Percentiles rank a stretch among this genome's conserved stretches.
phyloP scores from a whole-genome alignment of 1,140 invertebrate species.

The Drosophila nebulosa region DNA sequence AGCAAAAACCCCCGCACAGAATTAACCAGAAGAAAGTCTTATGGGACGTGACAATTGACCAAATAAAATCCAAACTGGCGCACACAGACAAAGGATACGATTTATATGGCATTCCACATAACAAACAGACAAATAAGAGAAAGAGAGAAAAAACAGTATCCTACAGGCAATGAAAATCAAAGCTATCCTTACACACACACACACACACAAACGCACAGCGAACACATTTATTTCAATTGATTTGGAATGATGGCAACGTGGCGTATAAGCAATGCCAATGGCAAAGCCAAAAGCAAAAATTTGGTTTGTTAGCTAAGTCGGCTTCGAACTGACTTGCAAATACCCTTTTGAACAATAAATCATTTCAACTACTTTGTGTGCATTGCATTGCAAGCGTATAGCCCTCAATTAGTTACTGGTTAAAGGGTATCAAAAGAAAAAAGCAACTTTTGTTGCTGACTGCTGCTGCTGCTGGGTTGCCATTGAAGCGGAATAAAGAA shows the following conservation, averaged over 20 bases:
- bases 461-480: not conserved
- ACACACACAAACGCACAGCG: not conserved
- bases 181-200: constrained; percentile 17
- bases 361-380: too few species aligned
- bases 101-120: constrained; percentile 13
- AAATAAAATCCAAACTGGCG: constrained; percentile 50
- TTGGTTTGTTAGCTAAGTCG: not conserved
- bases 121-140: constrained; percentile 45
- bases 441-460: constrained; percentile 3
- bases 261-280: constrained; percentile 48
- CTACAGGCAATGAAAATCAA: constrained; percentile 45
- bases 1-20: not conserved
- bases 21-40: not conserved
- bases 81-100: constrained; percentile 8
- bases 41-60: constrained; percentile 65
- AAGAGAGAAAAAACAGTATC: not conserved
- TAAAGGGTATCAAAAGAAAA: not conserved
- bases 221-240: constrained; percentile 68
- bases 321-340: not conserved
- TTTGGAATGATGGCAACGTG: constrained; percentile 37
- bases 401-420: not conserved
- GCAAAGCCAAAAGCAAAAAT: not conserved
- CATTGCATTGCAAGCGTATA: not conserved
- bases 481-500: constrained; percentile 7
- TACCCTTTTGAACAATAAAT: not conserved